A percentile compares a stretch with the other conserved stretches of the same genome.
These are phyloP conservation scores for Meiosimyza platycephala DNA, from an alignment of 2,888 invertebrate genomes.

Conservation along the genomic window DNA sequence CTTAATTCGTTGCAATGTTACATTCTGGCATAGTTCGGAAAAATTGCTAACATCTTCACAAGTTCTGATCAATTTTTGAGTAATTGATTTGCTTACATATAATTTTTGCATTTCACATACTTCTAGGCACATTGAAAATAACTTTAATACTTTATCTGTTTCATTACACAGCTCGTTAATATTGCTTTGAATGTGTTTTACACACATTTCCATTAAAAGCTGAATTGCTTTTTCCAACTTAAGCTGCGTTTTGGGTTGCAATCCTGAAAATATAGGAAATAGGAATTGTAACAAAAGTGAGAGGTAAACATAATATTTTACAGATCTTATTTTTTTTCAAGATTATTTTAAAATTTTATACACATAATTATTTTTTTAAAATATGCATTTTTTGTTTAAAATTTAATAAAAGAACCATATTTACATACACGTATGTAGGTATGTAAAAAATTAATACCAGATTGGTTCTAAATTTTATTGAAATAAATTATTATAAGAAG, in stretches of 20 bases:
- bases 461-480: no score
- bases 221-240: conserved; percentile 49
- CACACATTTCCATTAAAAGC: conserved; percentile 48
- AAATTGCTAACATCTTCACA: conserved; percentile 41
- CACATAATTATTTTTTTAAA: no score
- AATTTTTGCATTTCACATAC: conserved; percentile 36
- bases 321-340: no score
- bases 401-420: no score
- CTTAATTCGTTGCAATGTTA: conserved; percentile 53
- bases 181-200: conserved; percentile 44
- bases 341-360: no score
- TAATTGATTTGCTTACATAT: conserved; percentile 29
- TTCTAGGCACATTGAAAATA: conserved; percentile 38
- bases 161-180: conserved; percentile 33
- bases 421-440: no score
- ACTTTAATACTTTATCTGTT: conserved; percentile 45
- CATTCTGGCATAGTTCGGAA: conserved; percentile 44
- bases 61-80: conserved; percentile 44
- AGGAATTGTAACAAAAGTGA: no score
- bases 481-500: no score
- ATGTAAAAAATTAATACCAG: no score
- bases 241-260: conserved; percentile 48
- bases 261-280: no score
- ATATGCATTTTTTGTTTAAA: no score
- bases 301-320: no score